Conservation (phyloP, 2,113 vertebrate species). For the Rostratula benghalensis region DNA sequence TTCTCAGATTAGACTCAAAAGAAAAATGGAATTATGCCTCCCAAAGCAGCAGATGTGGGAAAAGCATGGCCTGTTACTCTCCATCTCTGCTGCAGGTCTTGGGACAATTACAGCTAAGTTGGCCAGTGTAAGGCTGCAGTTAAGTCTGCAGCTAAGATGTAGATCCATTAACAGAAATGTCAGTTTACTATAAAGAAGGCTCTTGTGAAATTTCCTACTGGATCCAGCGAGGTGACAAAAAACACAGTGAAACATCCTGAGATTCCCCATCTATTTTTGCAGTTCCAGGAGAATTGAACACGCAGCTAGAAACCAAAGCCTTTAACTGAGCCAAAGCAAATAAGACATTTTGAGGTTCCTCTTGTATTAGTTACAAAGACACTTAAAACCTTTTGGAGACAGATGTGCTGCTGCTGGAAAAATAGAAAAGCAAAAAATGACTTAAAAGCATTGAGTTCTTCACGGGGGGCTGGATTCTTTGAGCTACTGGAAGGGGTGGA, state of each 20-base stretch:
- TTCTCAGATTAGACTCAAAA: neutral
- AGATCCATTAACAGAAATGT: slow-evolving; percentile 44
- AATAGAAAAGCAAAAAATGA: neutral
- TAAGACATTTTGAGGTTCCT: slow-evolving; percentile 25
- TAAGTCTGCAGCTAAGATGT: neutral
- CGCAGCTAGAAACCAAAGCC: slow-evolving; percentile 7
- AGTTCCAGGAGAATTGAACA: slow-evolving; percentile 1
- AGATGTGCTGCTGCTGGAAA: slow-evolving; percentile 34
- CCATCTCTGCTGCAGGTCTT: neutral
- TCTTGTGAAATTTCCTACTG: slow-evolving; percentile 40
- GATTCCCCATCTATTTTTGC: slow-evolving; percentile 40
- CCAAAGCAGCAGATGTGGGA: neutral
- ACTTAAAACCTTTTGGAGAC: slow-evolving; percentile 28
- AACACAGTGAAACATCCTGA: slow-evolving; percentile 17
- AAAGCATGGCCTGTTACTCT: neutral
- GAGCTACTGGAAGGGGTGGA: neutral
- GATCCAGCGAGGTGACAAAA: slow-evolving; percentile 33
- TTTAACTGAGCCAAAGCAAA: slow-evolving; percentile 46
- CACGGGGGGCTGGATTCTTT: neutral
- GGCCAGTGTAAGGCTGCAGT: neutral
- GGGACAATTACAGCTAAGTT: neutral
- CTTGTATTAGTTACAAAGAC: neutral
- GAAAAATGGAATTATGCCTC: neutral
- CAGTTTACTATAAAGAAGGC: slow-evolving; percentile 28
- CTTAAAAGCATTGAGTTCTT: neutral